phyloP scores from a whole-genome alignment of 2,797 vertebrate genomes.

The Okamejei kenojei region DNA sequence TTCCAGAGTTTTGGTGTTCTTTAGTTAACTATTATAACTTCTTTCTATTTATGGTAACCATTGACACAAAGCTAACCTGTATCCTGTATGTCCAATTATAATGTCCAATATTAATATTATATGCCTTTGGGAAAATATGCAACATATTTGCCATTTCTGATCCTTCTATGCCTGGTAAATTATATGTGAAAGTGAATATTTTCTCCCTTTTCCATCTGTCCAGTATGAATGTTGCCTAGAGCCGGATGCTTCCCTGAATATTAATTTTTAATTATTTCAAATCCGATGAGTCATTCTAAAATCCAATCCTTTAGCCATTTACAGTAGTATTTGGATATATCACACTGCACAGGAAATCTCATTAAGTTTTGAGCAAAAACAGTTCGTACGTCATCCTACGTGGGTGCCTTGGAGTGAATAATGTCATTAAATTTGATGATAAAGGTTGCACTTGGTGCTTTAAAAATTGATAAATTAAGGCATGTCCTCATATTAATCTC shows the following conservation, averaged over 20 bases:
- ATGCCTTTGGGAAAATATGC: background rate
- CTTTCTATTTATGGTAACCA: background rate
- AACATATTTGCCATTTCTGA: background rate
- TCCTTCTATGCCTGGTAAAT: background rate
- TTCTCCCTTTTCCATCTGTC: background rate
- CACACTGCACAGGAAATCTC: background rate
- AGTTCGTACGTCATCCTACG: background rate
- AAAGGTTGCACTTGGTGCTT: background rate
- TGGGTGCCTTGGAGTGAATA: background rate
- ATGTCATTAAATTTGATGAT: background rate
- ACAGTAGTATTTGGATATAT: background rate
- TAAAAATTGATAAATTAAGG: background rate
- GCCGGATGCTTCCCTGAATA: background rate
- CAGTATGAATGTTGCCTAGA: background rate
- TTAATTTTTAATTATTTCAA: background rate
- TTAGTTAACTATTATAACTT: background rate
- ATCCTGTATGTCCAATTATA: too few species aligned
- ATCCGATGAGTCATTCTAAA: slow-evolving; percentile 17
- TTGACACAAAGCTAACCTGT: background rate
- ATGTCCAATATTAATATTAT: background rate
- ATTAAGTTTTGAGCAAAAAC: background rate
- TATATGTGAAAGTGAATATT: background rate
- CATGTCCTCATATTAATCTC: slow-evolving; percentile 18
- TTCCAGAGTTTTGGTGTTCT: background rate
- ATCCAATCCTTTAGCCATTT: background rate